Evolutionary conservation across 2,113 vertebrate species (phyloP).

Genomic region (Sialia sialis): DNA sequence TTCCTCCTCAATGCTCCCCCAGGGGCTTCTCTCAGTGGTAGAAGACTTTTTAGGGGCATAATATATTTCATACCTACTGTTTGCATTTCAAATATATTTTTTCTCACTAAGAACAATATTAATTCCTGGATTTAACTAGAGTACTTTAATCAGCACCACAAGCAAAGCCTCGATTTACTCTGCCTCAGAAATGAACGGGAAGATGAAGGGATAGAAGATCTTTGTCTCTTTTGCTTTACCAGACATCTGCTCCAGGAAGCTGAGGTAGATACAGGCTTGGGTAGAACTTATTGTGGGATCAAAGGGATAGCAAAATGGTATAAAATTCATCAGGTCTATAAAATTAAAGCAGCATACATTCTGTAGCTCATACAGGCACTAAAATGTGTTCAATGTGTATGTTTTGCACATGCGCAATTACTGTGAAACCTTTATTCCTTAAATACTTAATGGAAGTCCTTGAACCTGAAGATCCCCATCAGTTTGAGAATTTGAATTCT

Average conservation of each 20-base stretch:
- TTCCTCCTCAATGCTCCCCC: background rate
- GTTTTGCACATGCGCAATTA: background rate
- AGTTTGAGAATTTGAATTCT: background rate
- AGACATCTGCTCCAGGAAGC: background rate
- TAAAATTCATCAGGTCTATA: background rate
- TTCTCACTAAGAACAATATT: background rate
- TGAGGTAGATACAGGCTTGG: background rate
- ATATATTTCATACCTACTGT: background rate
- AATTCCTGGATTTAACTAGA: background rate
- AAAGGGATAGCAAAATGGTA: background rate
- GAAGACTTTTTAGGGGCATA: background rate
- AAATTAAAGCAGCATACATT: background rate
- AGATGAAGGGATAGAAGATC: background rate
- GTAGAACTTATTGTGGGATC: background rate
- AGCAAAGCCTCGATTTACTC: background rate
- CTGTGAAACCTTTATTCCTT: background rate
- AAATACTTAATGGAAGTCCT: background rate
- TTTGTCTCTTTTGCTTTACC: background rate
- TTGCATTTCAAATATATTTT: background rate
- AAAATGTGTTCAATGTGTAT: background rate
- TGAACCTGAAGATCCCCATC: background rate
- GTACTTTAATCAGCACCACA: background rate
- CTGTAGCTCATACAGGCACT: background rate
- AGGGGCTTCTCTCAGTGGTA: background rate
- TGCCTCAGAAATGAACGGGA: background rate